Evolutionary conservation across 2,113 vertebrate genomes (phyloP).

Genomic region (Oxyura jamaicensis): DNA sequence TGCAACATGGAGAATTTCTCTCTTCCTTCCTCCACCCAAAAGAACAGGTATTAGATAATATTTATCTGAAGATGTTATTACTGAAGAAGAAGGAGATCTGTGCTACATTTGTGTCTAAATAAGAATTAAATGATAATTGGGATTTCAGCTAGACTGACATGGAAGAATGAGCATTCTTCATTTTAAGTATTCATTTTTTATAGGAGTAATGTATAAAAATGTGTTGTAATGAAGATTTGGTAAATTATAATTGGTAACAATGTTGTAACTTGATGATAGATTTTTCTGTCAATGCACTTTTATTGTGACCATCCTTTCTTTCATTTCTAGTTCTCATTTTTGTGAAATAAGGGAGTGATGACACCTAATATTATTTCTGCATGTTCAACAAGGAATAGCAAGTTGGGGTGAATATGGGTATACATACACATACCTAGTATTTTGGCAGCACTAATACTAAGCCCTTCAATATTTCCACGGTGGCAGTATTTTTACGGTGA

Average conservation of each 20-base stretch:
- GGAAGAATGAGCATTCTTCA: not conserved
- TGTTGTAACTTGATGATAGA: not conserved
- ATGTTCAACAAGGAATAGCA: not conserved
- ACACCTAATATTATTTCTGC: not conserved
- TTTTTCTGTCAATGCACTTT: not conserved
- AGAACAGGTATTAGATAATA: not conserved
- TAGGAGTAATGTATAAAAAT: not conserved
- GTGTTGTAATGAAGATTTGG: not conserved
- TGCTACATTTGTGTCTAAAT: not conserved
- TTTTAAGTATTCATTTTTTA: not conserved
- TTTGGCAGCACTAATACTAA: not conserved
- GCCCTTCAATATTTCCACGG: not conserved
- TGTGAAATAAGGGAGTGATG: not conserved
- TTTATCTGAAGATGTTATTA: not conserved
- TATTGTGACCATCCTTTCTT: not conserved
- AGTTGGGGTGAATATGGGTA: not conserved
- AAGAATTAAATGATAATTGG: not conserved
- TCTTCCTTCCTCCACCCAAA: not conserved
- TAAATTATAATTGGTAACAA: not conserved
- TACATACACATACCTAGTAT: not conserved
- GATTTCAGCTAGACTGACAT: not conserved
- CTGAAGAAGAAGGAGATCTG: not conserved
- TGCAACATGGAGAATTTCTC: not conserved
- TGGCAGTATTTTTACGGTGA: not conserved
- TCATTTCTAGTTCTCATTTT: not conserved